phyloP scores from a whole-genome alignment of 1,140 invertebrate genomes.

The Proales similis region DNA sequence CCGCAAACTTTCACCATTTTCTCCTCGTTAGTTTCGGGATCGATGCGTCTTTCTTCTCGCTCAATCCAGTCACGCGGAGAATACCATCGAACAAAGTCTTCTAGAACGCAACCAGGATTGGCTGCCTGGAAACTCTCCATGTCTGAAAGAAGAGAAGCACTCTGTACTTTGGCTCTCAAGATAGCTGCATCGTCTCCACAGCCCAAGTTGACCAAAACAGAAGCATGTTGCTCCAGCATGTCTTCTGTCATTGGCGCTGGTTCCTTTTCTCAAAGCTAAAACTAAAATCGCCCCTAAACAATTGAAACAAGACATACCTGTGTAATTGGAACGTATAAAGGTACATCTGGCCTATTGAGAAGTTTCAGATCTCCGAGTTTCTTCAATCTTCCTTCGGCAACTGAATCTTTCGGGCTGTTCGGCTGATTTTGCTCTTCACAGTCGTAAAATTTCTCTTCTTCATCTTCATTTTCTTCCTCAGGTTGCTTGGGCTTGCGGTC shows the following conservation, averaged over 20 bases:
- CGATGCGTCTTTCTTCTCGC: conserved; percentile 47
- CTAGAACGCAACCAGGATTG: conserved; percentile 79
- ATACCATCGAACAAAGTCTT: conserved; percentile 96
- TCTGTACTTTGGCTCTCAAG: conserved; percentile 82
- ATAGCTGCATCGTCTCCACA: conserved; percentile 64
- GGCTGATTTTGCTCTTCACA: conserved; percentile 53
- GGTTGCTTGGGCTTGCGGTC: not conserved
- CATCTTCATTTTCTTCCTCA: conserved; percentile 42
- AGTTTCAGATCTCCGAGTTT: conserved; percentile 58
- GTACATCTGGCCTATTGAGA: conserved; percentile 44
- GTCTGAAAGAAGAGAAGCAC: conserved; percentile 83
- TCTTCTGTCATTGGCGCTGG: conserved; percentile 93
- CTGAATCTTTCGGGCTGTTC: conserved; percentile 56
- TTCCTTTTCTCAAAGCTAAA: conserved; percentile 56
- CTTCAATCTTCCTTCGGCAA: conserved; percentile 56
- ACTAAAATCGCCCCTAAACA: conserved; percentile 1
- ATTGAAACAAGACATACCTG: conserved; percentile 56
- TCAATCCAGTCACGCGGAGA: conserved; percentile 87
- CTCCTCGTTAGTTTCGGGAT: conserved; percentile 42
- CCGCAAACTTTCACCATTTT: conserved; percentile 47
- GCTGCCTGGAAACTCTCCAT: conserved; percentile 99
- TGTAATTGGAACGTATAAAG: conserved; percentile 75
- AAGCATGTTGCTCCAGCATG: conserved; percentile 82
- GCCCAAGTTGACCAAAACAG: conserved; percentile 63
- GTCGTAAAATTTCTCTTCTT: conserved; percentile 79